Evolutionary conservation across 1,140 invertebrate genomes (phyloP).

Genomic region (Acromyrmex heyeri): DNA sequence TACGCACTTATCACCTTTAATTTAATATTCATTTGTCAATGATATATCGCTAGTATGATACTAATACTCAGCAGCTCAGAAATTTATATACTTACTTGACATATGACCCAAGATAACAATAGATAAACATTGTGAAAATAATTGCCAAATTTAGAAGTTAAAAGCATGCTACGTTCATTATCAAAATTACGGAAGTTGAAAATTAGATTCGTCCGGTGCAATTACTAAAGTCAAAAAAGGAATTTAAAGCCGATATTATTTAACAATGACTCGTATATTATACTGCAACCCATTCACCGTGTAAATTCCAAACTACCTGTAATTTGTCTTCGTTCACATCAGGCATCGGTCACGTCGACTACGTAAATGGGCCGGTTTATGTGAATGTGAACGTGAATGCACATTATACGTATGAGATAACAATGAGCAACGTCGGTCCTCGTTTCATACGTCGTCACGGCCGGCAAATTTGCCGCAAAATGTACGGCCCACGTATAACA

Average conservation of each 20-base stretch:
- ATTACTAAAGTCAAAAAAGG: neutral
- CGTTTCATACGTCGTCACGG: slow-evolving; percentile 30
- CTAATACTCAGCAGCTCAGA: neutral
- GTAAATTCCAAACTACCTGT: slow-evolving; percentile 12
- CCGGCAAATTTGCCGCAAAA: slow-evolving; percentile 44
- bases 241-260: neutral
- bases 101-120: neutral
- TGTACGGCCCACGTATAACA: slow-evolving; percentile 38
- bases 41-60: neutral
- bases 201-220: neutral
- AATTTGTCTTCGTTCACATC: slow-evolving; percentile 27
- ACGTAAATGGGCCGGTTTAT: slow-evolving; percentile 7
- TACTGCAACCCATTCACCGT: neutral
- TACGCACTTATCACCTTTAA: slow-evolving; percentile 6
- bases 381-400: neutral
- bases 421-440: slow-evolving; percentile 21
- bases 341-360: neutral
- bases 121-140: neutral
- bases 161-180: neutral
- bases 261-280: neutral
- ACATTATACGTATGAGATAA: slow-evolving; percentile 33
- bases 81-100: neutral
- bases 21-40: slow-evolving; percentile 4
- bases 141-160: neutral
- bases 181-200: neutral